Base-by-base conservation (phyloP, 2,888 invertebrate genomes). In the Slavum lentiscoides region DNA sequence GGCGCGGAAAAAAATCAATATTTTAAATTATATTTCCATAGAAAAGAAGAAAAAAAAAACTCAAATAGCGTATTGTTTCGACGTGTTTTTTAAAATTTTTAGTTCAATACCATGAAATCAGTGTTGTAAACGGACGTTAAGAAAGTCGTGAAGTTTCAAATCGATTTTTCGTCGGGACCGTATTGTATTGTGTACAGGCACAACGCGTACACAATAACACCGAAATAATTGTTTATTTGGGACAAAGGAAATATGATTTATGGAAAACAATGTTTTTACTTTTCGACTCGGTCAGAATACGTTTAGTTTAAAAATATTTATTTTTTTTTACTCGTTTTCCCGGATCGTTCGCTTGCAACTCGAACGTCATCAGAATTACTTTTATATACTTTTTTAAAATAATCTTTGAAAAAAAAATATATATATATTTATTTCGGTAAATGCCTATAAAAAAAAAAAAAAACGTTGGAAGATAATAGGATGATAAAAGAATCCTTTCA, bases 401-500 rank as follows among this genome's bases (percentile, higher is more conserved):
- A n/a, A 55, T 43, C 30, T 43, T 69, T 76, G 1, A 9, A 43
- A 43, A 43, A 13, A 2, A 13, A 8, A 49, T 11, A 13, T 49
- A 13, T 49, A 11, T 1, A 2, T 49, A 13, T 49, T 13, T 13
- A 49, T 69, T 58, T 53, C 17, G 6, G 30, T 58, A 39, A 72
- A 64, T 59, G 58, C 43, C 75, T 37, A 30, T 2, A 30, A 30
- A 30, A 30, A 30, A 30, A 1, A 30, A n/a, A 62, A 77, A 77
- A 70, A 69, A 55, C 62, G 23, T 39, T 17, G 23, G 39, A 72
- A 77, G 70, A 70, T 80, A 80, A 80, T 80, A 80, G 70, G 70
- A 80, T 64, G 80, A 77, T 77, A 77, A 77, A 70, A 77, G 70
- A 72, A 80, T 72, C 72, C 72, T 72, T 58, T 72, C 39, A 64